Evolutionary conservation across 2,113 vertebrate species (phyloP), one percentile per base, ranked within the genome.

Genomic region (Lophura nycthemera): DNA sequence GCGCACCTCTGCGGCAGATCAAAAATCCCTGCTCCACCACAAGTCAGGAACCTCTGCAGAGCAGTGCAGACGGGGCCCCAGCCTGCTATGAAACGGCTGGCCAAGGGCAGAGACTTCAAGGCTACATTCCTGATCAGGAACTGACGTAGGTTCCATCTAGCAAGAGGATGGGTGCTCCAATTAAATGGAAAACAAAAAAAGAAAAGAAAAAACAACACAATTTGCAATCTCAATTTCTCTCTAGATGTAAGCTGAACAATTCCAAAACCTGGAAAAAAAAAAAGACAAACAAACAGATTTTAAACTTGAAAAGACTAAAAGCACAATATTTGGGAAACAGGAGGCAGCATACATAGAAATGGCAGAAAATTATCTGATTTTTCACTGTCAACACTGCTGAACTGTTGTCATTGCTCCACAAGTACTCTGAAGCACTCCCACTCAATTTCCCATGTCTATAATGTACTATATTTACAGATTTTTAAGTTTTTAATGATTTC

Each of bases 251-350:
- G 59, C 27, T n/a, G 47, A 32, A 22, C 84, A 90, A 59, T 13
- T 3, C 2, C 24, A 3, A 65, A 65, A 5, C 7, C 75, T 34
- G 64, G 36, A 16, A 0, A 6, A 57, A 32, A 15, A 36, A 36
- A 78, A 42, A 42, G 13, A 1, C 8, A 30, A 19, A 32, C 6
- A 11, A 77, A 27, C 2, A 38, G 2, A 16, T 25, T 92, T 74
- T 40, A 36, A 66, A 32, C 1, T 22, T 16, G 14, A 3, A 27
- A 54, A 20, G 2, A 0, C 20, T 3, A 27, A 54, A 11, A 0
- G 15, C 10, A 34, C 38, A 84, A 15, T 52, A 50, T 56, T 72
- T 72, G 34, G 56, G 54, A 78, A 73, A 61, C 4, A 18, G n/a
- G 5, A 70, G 11, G 9, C 14, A 38, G 32, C 9, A 27, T 30